Evolutionary conservation across 2,888 invertebrate genomes (phyloP).

Genomic region (Drosophila sordidapex): DNA sequence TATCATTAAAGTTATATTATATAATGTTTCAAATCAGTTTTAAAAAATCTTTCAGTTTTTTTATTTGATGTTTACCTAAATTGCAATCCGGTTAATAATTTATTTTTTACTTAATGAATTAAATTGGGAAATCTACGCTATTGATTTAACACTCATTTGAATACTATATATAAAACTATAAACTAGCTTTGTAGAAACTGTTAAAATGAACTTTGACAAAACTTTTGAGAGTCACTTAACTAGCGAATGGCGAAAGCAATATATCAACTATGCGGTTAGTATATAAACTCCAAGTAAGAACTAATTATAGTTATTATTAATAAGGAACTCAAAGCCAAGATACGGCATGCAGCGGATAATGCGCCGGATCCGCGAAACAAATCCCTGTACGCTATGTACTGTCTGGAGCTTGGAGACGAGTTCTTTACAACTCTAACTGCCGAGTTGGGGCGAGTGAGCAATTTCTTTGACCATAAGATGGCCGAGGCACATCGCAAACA

Average conservation of each 20-base stretch:
- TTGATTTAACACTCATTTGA: not conserved
- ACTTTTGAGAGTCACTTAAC: conserved; percentile 98
- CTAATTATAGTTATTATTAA: not conserved
- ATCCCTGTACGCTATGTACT: conserved; percentile 71
- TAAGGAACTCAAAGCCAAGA: conserved; percentile 92
- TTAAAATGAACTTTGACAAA: conserved; percentile 98
- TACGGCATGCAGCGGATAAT: conserved; percentile 93
- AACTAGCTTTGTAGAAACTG: not conserved
- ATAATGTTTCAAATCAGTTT: too few relatives aligned
- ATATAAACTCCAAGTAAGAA: not conserved
- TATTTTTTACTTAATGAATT: not conserved
- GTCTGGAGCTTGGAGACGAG: conserved; percentile 91
- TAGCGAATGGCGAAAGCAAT: conserved; percentile 99
- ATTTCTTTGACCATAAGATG: conserved; percentile 97
- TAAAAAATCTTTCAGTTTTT: too few relatives aligned
- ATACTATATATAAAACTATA: not conserved
- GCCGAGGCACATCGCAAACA: conserved; percentile 97
- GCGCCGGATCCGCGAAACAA: conserved; percentile 88
- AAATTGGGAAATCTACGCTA: not conserved
- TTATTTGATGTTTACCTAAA: too few relatives aligned
- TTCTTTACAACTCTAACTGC: conserved; percentile 96
- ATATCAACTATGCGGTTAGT: conserved; percentile 91
- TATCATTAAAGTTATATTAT: too few relatives aligned
- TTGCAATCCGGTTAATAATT: not conserved
- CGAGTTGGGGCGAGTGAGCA: conserved; percentile 96